These are phyloP conservation scores for Pherbina coryleti DNA, from an alignment of 2,888 invertebrate species.

Conservation along the genomic window DNA sequence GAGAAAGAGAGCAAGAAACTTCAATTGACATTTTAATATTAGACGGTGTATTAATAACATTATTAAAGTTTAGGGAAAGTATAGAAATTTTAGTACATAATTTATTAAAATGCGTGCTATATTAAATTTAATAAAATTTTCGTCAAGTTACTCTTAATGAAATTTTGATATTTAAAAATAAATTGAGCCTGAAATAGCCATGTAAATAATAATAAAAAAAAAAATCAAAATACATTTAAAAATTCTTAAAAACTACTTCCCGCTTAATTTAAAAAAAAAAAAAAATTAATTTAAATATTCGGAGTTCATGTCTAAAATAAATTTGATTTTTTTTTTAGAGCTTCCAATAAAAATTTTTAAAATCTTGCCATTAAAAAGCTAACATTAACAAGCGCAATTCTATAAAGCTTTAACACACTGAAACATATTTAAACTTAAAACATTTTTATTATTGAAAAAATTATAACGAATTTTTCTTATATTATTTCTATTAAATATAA, in stretches of 20 bases:
- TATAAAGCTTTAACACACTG: conserved; percentile 1
- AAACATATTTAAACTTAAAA: background rate
- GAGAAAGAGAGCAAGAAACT: background rate
- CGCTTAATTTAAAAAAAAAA: background rate
- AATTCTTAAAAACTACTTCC: background rate
- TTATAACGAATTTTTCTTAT: background rate
- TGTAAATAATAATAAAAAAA: background rate
- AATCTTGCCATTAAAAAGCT: conserved; percentile 1
- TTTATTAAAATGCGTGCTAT: conserved; percentile 21
- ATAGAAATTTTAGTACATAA: background rate
- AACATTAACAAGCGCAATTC: background rate
- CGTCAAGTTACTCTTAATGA: background rate
- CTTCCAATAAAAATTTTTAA: too few species aligned
- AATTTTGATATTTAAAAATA: background rate
- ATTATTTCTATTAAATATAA: too few species aligned
- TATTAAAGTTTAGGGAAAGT: background rate
- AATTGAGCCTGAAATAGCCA: background rate
- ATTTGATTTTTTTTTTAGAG: too few species aligned
- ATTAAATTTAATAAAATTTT: conserved; percentile 21
- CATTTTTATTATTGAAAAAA: background rate
- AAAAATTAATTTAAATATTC: background rate
- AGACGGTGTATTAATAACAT: background rate
- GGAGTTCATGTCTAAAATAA: background rate
- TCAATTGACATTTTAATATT: background rate
- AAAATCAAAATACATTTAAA: background rate